Base-by-base conservation (phyloP, 2,797 vertebrate species). In the Dermochelys coriacea region DNA sequence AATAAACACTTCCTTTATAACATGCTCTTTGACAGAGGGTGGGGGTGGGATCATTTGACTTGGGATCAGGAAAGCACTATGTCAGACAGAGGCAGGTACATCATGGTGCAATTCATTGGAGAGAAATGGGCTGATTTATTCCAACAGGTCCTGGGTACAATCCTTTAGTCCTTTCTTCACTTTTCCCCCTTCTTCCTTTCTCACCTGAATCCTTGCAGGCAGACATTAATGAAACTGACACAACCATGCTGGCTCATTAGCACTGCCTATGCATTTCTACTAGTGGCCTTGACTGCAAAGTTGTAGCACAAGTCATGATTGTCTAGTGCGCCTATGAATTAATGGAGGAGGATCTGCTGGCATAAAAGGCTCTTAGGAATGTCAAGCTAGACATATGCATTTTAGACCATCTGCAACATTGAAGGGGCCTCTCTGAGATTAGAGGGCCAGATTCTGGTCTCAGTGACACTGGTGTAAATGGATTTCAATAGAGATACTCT, bases 1-100 rank as follows among this genome's bases (percentile, higher is more conserved):
- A 92, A 94, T 82, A 95, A 95, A 96, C 95, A 96, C 45, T 87
- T 89, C 91, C 93, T 92, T 92, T 79, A 92, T 91, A 97, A 79
- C 80, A 88, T 52, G 45, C 75, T 97, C 94, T 97, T 91, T 0
- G 68, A 71, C n/a, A n/a, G 25, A 0, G 94, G 94, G 95, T 94
- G 55, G 86, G 80, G 90, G 94, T 94, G 95, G 97, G 94, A 89
- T 87, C 93, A 74, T 80, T 93, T 1, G 0, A 85, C 79, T 52
- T n/a, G 23, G 51, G 55, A 50, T 82, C 23, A 23, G 91, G 83
- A 93, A 94, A 54, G 57, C 51, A 34, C 9, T 10, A 21, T n/a
- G n/a, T 1, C 84, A 89, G 89, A 96, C 41, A 87, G 86, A 94
- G 77, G 23, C 71, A 74, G 55, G 50, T 0, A 90, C 71, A 41